Conservation (phyloP, 2,113 vertebrate genomes). For the Hemibagrus wyckioides region DNA sequence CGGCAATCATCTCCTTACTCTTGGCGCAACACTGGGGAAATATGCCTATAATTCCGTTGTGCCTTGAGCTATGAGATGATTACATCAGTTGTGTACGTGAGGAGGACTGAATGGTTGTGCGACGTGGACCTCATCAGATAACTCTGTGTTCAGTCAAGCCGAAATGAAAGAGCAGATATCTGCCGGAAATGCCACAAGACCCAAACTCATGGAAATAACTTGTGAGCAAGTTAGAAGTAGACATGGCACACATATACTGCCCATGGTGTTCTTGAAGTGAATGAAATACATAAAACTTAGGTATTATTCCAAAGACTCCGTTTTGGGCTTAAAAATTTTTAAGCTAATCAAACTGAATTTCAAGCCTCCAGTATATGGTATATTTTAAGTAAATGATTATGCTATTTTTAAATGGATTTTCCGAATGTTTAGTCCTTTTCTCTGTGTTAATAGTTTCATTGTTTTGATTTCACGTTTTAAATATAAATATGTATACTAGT, state of each 20-base stretch:
- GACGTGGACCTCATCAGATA: constrained; percentile 66
- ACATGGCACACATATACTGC: constrained; percentile 8
- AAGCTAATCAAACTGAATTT: background rate
- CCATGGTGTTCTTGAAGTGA: background rate
- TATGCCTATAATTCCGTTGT: background rate
- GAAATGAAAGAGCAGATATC: constrained; percentile 67
- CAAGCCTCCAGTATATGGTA: background rate
- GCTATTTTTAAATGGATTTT: background rate
- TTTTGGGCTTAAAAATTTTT: background rate
- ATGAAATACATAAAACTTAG: background rate
- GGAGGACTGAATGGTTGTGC: constrained; percentile 36
- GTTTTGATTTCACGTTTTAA: constrained; percentile 46
- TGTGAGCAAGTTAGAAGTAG: background rate
- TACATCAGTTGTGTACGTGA: constrained; percentile 37
- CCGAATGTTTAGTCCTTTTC: background rate
- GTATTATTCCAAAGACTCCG: background rate
- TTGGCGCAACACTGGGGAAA: background rate
- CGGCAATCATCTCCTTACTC: background rate
- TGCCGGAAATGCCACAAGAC: constrained; percentile 71
- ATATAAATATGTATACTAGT: constrained; percentile 64
- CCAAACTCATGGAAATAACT: constrained; percentile 46
- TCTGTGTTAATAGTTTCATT: background rate
- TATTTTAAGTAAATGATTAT: background rate
- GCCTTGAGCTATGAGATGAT: constrained; percentile 19
- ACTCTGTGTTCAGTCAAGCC: constrained; percentile 49